Evolutionary conservation across 2,888 invertebrate species (phyloP).

Genomic region (Encarsia formosa): DNA sequence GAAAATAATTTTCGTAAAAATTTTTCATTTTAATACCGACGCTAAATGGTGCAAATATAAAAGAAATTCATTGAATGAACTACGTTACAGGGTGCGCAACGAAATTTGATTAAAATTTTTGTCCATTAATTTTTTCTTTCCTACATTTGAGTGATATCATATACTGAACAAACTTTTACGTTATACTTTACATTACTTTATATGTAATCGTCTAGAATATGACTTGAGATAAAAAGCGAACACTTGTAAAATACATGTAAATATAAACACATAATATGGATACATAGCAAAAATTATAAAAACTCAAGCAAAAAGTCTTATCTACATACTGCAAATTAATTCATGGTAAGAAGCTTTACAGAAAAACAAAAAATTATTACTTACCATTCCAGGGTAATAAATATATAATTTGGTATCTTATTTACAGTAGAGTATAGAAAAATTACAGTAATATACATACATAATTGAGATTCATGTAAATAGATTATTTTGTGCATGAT

Average conservation of each 20-base stretch:
- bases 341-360: neutral
- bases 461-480: slow-evolving; percentile 7
- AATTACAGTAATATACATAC: slow-evolving; percentile 12
- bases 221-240: neutral
- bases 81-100: slow-evolving; percentile 20
- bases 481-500: neutral
- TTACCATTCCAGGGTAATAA: slow-evolving; percentile 23
- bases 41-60: slow-evolving; percentile 2
- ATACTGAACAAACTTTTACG: no score
- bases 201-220: neutral
- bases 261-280: neutral
- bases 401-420: slow-evolving; percentile 6
- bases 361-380: slow-evolving; percentile 20
- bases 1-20: no score
- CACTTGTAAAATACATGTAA: neutral
- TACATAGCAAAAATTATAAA: neutral
- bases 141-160: no score
- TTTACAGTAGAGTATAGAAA: no score
- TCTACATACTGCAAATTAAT: neutral
- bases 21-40: no score
- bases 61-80: neutral
- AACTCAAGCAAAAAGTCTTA: neutral
- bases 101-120: slow-evolving; percentile 4
- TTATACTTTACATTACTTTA: no score
- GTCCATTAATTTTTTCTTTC: no score